Base-by-base conservation (phyloP, 2,113 vertebrate species). In the Naja naja region DNA sequence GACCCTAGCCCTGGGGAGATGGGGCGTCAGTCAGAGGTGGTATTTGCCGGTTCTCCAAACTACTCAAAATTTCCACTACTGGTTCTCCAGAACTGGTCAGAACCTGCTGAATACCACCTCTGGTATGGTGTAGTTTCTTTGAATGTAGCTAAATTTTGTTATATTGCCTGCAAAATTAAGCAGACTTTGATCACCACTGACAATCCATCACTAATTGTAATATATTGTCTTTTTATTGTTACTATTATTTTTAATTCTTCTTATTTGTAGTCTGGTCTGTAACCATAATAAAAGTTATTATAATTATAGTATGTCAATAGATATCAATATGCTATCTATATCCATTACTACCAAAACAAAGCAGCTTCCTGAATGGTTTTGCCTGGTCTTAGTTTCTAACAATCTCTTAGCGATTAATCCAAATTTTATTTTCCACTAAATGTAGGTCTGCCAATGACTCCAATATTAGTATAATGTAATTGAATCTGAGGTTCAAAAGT, bases 351-450 rank as follows among this genome's bases (percentile, higher is more conserved):
- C 16, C n/a, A 39, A 74, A 81, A 81, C n/a, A 81, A 81, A 81
- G 5, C 69, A 81, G 69, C n/a, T 81, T 81, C 16, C 69, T 39
- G n/a, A 20, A 81, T 20, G n/a, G 69, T 39, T 39, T 81, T 81
- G 5, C 69, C 5, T 34, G 16, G 69, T 20, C n/a, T 34, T 39
- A 39, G 16, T 81, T 81, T 81, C n/a, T 81, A 81, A 81, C 14
- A 3, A 81, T 81, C 69, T 0, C 12, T 91, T 27, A 34, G 11
- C 89, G 89, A 95, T 93, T 92, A 93, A 94, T 34, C 58, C 53
- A 94, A 60, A 93, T 96, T 93, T 81, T 34, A 90, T 54, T 34
- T 94, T 94, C 95, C 55, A 92, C 64, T 56, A 96, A 93, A 81
- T 53, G 87, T 47, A 93, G 22, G 12, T 92, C 27, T 56, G 92